Base-by-base conservation (phyloP, 2,113 vertebrate species). In the Laterallus jamaicensis region DNA sequence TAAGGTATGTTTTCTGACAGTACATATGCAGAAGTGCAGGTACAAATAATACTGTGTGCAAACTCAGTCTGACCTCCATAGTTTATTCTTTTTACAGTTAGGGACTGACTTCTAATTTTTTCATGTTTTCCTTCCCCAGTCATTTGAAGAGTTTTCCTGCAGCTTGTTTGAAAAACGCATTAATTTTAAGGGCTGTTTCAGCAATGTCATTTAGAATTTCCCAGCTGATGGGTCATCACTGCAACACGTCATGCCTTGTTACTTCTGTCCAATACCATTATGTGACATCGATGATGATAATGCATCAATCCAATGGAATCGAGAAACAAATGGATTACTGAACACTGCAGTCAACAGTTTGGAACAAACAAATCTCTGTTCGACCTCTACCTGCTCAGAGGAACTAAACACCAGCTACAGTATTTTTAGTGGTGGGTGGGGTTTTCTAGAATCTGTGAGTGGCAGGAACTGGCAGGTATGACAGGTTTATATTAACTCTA, bases 91-190 rank as follows among this genome's bases (percentile, higher is more conserved):
- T 56, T 66, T 49, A 76, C 9, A 1, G 5, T 35, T 47, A 94
- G 63, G 37, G 56, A 24, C 28, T 70, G 18, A 86, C 50, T 62
- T 79, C 21, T 76, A 24, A 44, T 35, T 82, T 82, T 22, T 68
- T 8, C 4, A 5, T 8, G 9, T 15, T 74, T 68, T 11, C 12
- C 24, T 68, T 11, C 12, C 21, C 16, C 35, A 47, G 9, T 32
- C 9, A 59, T 88, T 68, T 60, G 47, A 95, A 82, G 44, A 83
- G 42, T 79, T 86, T 82, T 24, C n/a, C 25, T 86, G 47, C 11
- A 37, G 50, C 89, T 86, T 90, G 32, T 71, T 88, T 92, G 73
- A 82, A 95, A 95, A 89, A 31, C 20, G 92, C 28, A 81, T 93
- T 96, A 93, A 84, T 82, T 93, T 44, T 60, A 70, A 76, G 10